A percentile compares a stretch with the other conserved stretches of the same genome.
Conservation (phyloP, 2,797 vertebrate species). For the Todus mexicanus region DNA sequence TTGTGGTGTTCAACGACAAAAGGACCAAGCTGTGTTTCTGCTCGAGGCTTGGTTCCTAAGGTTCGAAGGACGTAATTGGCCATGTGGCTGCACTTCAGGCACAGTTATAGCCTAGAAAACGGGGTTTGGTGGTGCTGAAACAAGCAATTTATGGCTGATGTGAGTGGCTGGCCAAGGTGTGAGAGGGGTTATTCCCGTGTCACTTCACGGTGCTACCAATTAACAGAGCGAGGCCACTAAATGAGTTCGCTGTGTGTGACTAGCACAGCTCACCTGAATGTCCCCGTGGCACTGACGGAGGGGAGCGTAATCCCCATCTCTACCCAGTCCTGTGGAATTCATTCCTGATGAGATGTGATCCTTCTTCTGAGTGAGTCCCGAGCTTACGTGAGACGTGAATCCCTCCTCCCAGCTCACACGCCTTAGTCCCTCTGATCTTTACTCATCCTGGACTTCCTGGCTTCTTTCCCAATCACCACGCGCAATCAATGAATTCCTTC, state of each 20-base stretch:
- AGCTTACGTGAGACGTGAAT: not conserved
- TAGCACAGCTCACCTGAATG: not conserved
- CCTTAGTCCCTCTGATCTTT: not conserved
- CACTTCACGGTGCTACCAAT: not conserved
- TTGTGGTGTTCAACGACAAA: not conserved
- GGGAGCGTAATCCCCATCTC: not conserved
- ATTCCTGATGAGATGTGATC: not conserved
- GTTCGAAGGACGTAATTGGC: rapidly evolving
- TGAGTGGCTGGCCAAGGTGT: not conserved
- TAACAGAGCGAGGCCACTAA: not conserved
- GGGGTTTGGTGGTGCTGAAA: not conserved
- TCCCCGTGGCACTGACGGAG: not conserved
- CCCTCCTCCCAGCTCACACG: not conserved
- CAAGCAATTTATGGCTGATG: not conserved
- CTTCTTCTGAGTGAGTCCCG: rapidly evolving
- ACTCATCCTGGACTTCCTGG: not conserved
- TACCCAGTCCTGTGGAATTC: not conserved
- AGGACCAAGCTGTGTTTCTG: not conserved
- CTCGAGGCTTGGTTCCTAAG: not conserved
- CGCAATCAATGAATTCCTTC: not conserved
- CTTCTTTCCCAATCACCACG: not conserved
- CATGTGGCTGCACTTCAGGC: not conserved
- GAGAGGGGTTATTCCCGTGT: not conserved
- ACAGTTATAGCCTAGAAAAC: not conserved
- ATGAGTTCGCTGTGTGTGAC: not conserved